Conservation (phyloP, 2,888 invertebrate genomes). For the Esperia sulphurella region DNA sequence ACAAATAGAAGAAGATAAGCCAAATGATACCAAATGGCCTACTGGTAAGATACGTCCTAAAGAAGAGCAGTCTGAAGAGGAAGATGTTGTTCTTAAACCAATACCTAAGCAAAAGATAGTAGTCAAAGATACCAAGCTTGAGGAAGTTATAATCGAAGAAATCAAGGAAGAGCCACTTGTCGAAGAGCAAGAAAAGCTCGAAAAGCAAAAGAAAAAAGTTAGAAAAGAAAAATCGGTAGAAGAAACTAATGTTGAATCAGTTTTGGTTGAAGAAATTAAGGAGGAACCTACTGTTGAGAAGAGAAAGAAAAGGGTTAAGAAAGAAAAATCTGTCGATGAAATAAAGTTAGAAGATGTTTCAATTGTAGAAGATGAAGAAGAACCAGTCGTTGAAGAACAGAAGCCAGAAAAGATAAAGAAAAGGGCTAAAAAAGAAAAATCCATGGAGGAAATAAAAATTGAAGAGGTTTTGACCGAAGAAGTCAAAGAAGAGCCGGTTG, state of each 20-base stretch:
- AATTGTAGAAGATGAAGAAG: constrained; percentile 28
- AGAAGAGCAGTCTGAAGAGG: constrained; percentile 37
- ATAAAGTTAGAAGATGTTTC: constrained; percentile 27
- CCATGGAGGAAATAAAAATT: constrained; percentile 26
- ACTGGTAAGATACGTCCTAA: constrained; percentile 23
- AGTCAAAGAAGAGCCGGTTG: constrained; percentile 32
- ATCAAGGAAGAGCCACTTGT: constrained; percentile 28
- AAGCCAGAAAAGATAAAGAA: constrained; percentile 20
- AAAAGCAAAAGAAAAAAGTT: neutral
- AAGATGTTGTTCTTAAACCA: constrained; percentile 40
- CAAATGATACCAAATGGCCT: constrained; percentile 50
- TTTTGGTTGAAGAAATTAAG: neutral
- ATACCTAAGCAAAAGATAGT: constrained; percentile 29
- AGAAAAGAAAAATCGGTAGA: neutral
- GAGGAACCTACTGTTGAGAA: neutral
- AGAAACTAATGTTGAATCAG: neutral
- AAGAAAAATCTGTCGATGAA: constrained; percentile 29
- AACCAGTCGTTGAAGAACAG: neutral
- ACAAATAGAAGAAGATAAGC: constrained; percentile 26
- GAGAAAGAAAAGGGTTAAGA: constrained; percentile 27
- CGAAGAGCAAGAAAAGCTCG: neutral
- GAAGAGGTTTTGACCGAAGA: constrained; percentile 34
- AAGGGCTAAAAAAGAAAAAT: constrained; percentile 22
- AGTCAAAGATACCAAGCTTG: neutral
- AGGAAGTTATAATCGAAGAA: constrained; percentile 11